phyloP scores from a whole-genome alignment of 2,113 vertebrate species.

The Lepus americanus region DNA sequence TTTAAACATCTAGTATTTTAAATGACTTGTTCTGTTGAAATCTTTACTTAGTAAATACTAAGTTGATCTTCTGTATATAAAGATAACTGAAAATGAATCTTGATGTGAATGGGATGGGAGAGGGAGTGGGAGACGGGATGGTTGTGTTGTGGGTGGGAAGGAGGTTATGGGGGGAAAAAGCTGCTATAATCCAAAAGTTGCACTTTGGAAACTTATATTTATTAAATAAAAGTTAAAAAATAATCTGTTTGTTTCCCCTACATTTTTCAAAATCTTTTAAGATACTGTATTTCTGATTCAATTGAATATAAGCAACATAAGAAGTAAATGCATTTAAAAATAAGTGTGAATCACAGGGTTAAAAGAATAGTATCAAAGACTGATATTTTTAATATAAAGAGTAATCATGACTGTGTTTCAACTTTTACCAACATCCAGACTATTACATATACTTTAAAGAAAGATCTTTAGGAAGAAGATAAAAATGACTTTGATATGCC shows the following conservation, averaged over 20 bases:
- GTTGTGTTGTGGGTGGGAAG: too few relatives aligned
- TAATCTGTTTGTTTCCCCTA: neutral
- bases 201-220: too few relatives aligned
- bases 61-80: too few relatives aligned
- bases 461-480: conserved; percentile 62
- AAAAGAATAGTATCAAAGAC: conserved; percentile 46
- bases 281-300: conserved; percentile 18
- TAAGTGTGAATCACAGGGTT: conserved; percentile 32
- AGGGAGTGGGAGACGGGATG: too few relatives aligned
- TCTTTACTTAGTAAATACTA: too few relatives aligned
- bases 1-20: neutral
- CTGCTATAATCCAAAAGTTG: too few relatives aligned
- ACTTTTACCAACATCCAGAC: conserved; percentile 34
- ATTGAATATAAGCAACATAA: neutral
- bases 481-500: conserved; percentile 77
- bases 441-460: conserved; percentile 67
- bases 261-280: neutral
- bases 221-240: too few relatives aligned
- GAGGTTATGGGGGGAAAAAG: too few relatives aligned
- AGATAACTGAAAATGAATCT: too few relatives aligned
- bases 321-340: neutral
- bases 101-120: neutral
- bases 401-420: conserved; percentile 56
- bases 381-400: conserved; percentile 58
- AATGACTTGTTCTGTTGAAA: neutral